phyloP scores from a whole-genome alignment of 1,140 invertebrate species.

The Pseudomyrmex gracilis region DNA sequence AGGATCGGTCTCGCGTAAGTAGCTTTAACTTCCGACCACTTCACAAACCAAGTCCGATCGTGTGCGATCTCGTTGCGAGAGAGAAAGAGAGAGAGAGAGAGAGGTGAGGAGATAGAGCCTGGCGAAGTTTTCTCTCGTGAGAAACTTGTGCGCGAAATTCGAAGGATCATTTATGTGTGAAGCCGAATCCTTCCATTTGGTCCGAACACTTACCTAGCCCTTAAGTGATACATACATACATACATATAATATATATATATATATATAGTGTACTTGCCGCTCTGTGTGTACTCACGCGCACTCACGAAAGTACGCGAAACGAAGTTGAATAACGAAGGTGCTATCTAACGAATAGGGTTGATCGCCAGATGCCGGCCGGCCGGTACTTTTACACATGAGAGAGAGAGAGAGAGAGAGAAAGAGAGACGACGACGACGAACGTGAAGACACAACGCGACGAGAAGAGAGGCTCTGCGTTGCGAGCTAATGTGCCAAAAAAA shows the following conservation, averaged over 20 bases:
- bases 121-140: neutral
- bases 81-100: neutral
- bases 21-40: constrained; percentile 39
- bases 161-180: constrained; percentile 59
- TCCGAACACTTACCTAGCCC: constrained; percentile 64
- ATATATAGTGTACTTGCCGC: constrained; percentile 67
- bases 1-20: constrained; percentile 67
- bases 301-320: constrained; percentile 65
- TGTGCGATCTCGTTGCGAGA: constrained; percentile 15
- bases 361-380: constrained; percentile 72
- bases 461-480: constrained; percentile 31
- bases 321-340: constrained; percentile 81
- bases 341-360: constrained; percentile 77
- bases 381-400: constrained; percentile 43
- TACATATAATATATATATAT: too few relatives aligned
- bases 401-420: neutral
- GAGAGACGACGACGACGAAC: constrained; percentile 11
- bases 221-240: constrained; percentile 55
- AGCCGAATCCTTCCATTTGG: constrained; percentile 46
- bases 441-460: constrained; percentile 39
- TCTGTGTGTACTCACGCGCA: constrained; percentile 65
- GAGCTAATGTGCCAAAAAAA: constrained; percentile 56
- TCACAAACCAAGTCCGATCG: constrained; percentile 32
- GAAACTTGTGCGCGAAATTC: neutral
- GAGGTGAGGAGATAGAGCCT: too few relatives aligned